Percentiles rank a stretch among this genome's conserved stretches.
These are phyloP conservation scores for Mizuhopecten yessoensis DNA, from an alignment of 1,140 invertebrate genomes.

Conservation along the genomic window DNA sequence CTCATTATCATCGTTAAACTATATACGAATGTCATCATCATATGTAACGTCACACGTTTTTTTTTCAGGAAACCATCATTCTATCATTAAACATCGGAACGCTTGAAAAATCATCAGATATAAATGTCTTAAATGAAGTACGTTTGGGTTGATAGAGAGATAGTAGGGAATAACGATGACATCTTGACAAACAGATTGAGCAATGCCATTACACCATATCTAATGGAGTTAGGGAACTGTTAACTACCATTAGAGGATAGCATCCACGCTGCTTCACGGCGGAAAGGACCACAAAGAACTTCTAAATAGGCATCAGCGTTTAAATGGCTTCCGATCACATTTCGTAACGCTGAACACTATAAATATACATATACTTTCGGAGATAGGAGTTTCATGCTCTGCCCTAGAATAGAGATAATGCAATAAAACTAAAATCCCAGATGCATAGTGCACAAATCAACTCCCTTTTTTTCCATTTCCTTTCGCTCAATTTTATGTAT, in stretches of 20 bases:
- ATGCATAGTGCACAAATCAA: slow-evolving; percentile 27
- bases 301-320: not conserved
- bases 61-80: too few species aligned
- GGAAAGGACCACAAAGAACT: not conserved
- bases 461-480: not conserved
- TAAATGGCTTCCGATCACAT: not conserved
- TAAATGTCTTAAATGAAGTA: not conserved
- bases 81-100: too few species aligned
- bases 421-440: not conserved
- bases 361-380: not conserved
- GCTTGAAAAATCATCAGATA: too few species aligned
- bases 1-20: too few species aligned
- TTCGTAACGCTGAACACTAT: not conserved
- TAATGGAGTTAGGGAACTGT: not conserved
- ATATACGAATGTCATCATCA: too few species aligned
- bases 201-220: not conserved
- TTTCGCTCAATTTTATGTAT: not conserved
- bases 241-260: not conserved
- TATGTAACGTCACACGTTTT: too few species aligned
- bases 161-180: not conserved
- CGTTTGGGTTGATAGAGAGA: not conserved
- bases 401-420: not conserved
- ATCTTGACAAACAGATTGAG: not conserved
- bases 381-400: not conserved
- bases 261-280: not conserved